Percentiles rank a stretch among this genome's conserved stretches.
Evolutionary conservation across 2,888 invertebrate species (phyloP).

Genomic region (Frankliniella intonsa): DNA sequence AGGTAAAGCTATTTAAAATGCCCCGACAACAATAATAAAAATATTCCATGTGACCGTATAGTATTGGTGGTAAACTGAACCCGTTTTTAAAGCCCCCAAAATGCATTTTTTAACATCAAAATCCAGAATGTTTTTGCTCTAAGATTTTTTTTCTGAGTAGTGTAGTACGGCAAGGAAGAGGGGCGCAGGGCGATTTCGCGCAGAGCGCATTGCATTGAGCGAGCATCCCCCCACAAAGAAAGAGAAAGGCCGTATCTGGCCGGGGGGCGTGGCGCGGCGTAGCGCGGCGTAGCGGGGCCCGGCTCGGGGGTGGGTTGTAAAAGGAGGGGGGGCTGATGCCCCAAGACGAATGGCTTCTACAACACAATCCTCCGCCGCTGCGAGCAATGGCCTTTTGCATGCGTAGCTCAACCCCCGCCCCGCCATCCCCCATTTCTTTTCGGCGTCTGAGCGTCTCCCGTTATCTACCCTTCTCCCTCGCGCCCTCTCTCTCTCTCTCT

Average conservation of each 20-base stretch:
- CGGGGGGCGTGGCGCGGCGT: background rate
- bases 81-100: too few relatives aligned
- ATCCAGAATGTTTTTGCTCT: too few relatives aligned
- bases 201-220: too few relatives aligned
- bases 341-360: slow-evolving; percentile 10
- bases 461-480: background rate
- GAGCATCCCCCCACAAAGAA: too few relatives aligned
- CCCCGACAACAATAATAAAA: too few relatives aligned
- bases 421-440: background rate
- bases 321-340: background rate
- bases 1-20: too few relatives aligned
- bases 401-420: background rate
- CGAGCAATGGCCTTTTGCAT: slow-evolving; percentile 11
- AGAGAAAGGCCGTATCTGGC: background rate
- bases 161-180: background rate
- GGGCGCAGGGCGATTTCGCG: background rate
- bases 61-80: too few relatives aligned
- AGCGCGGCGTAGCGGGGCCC: background rate
- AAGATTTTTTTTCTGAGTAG: too few relatives aligned
- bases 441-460: background rate
- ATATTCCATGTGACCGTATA: too few relatives aligned
- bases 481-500: background rate
- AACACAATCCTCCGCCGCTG: slow-evolving; percentile 15
- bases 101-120: too few relatives aligned
- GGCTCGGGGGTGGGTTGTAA: background rate